Conservation (phyloP, 2,797 vertebrate genomes). For the Pempheris klunzingeri region DNA sequence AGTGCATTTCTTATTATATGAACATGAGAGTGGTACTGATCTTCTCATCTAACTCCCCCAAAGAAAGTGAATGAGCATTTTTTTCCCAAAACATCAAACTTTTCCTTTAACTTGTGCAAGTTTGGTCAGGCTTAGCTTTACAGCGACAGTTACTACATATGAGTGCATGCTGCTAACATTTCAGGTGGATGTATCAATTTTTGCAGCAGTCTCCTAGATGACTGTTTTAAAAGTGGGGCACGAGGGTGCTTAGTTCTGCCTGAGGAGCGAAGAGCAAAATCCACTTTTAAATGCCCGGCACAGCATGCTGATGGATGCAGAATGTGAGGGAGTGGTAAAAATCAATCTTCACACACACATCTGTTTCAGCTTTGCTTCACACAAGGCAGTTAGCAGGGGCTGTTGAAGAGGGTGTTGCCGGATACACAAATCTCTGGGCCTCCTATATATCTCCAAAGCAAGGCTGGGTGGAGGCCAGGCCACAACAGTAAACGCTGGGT, state of each 20-base stretch:
- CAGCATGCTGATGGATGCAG: constrained; percentile 78
- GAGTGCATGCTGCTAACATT: background rate
- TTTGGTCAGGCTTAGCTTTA: background rate
- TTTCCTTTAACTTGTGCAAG: background rate
- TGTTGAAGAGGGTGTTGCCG: constrained; percentile 83
- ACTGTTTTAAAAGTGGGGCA: constrained; percentile 26
- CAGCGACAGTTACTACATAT: background rate
- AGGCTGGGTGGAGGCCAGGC: constrained; percentile 80
- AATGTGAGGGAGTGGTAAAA: constrained; percentile 78
- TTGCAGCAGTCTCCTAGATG: constrained; percentile 36
- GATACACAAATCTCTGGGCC: constrained; percentile 79
- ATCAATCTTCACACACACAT: constrained; percentile 77
- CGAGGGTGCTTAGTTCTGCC: constrained; percentile 23
- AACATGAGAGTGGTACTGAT: background rate
- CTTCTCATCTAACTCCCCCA: background rate
- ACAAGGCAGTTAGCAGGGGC: constrained; percentile 79
- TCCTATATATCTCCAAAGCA: constrained; percentile 78
- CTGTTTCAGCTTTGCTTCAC: constrained; percentile 85
- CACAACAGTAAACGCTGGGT: constrained; percentile 82
- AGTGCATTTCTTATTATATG: too few relatives aligned
- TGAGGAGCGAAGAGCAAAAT: constrained; percentile 50
- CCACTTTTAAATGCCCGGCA: constrained; percentile 61
- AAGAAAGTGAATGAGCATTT: background rate
- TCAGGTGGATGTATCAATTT: constrained; percentile 28
- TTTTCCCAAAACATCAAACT: background rate